A percentile compares a stretch with the other conserved stretches of the same genome.
These are phyloP conservation scores for Antechinus stuartii DNA, from an alignment of 2,113 vertebrate species.

Conservation along the genomic window DNA sequence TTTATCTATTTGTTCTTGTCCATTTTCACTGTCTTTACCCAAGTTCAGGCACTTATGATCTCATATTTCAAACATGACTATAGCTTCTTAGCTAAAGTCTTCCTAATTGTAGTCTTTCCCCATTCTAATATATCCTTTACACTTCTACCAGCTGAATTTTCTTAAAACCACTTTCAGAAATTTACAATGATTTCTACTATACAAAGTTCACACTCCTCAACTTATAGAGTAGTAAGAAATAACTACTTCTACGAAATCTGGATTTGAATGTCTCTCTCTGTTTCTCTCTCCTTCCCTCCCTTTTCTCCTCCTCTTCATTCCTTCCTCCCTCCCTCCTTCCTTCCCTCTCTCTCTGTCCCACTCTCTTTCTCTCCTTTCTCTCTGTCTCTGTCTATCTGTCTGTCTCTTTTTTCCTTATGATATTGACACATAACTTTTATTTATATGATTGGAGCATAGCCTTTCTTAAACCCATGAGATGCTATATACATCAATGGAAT, in stretches of 20 bases:
- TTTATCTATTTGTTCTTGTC: not conserved
- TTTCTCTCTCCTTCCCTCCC: not conserved
- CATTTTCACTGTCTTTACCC: not conserved
- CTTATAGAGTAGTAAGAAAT: not conserved
- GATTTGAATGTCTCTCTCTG: not conserved
- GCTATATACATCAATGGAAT: not conserved
- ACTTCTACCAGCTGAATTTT: not conserved
- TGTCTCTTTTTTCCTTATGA: not conserved
- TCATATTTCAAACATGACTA: not conserved
- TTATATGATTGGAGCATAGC: not conserved
- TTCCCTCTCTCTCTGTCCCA: no score
- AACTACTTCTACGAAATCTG: not conserved
- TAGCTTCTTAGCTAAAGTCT: not conserved
- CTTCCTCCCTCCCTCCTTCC: no score
- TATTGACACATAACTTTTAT: not conserved
- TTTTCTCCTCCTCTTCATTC: no score
- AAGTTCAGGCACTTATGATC: not conserved
- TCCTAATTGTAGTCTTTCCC: not conserved
- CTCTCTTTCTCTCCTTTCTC: no score
- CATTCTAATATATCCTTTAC: not conserved
- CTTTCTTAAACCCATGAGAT: not conserved
- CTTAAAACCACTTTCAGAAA: not conserved
- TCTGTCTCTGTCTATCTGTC: no score
- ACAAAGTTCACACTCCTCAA: not conserved
- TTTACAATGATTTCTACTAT: not conserved